A percentile compares a stretch with the other conserved stretches of the same genome.
These are phyloP conservation scores for Xylota sylvarum DNA, from an alignment of 2,888 invertebrate species.

Conservation along the genomic window DNA sequence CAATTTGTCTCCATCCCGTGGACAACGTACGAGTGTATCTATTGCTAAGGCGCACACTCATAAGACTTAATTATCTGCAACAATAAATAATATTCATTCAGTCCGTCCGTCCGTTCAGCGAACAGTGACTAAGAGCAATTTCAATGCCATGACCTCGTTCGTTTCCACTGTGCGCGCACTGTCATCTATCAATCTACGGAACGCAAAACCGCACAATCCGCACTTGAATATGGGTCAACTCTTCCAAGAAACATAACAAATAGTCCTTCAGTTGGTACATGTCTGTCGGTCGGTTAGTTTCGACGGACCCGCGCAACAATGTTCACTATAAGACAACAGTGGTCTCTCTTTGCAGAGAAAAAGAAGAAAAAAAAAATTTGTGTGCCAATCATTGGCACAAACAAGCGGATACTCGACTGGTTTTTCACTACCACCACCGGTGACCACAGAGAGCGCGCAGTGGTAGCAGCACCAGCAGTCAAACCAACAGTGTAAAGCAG, in stretches of 20 bases:
- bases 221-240: conserved; percentile 73
- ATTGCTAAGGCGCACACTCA: conserved; percentile 30
- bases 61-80: conserved; percentile 74
- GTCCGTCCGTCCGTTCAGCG: conserved; percentile 35
- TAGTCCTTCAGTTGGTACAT: conserved; percentile 69
- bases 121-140: conserved; percentile 61
- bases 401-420: conserved; percentile 75
- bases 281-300: conserved; percentile 30
- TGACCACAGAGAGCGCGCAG: conserved; percentile 50
- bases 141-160: conserved; percentile 77
- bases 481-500: conserved; percentile 58
- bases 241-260: conserved; percentile 63
- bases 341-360: neutral
- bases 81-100: conserved; percentile 74
- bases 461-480: conserved; percentile 28
- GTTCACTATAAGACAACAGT: conserved; percentile 49
- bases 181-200: conserved; percentile 75
- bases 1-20: conserved; percentile 51
- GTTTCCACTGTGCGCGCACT: conserved; percentile 59
- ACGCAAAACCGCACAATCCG: conserved; percentile 60
- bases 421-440: conserved; percentile 65
- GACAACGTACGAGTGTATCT: conserved; percentile 13
- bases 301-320: conserved; percentile 43
- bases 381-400: conserved; percentile 69
- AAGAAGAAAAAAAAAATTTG: conserved; percentile 30